These are phyloP conservation scores for Mohoua ochrocephala DNA, from an alignment of 2,113 vertebrate genomes.

Conservation along the genomic window DNA sequence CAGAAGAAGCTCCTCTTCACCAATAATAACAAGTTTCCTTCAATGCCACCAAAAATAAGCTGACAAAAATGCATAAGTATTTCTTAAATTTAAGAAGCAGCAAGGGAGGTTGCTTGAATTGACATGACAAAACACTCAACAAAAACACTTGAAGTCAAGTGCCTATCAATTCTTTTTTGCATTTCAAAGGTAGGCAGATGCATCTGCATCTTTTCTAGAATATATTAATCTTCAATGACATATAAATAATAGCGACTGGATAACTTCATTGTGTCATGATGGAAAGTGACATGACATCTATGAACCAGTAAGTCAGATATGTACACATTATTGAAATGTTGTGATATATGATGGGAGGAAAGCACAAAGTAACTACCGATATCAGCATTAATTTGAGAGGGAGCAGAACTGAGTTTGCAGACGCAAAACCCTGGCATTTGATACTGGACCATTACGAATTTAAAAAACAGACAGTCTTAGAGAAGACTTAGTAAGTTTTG, in stretches of 20 bases:
- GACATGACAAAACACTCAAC: neutral
- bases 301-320: neutral
- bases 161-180: neutral
- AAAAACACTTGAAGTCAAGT: conserved; percentile 1
- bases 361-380: neutral
- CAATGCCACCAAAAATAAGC: neutral
- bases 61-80: neutral
- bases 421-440: neutral
- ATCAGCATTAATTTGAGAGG: neutral
- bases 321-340: neutral
- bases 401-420: neutral
- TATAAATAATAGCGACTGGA: neutral
- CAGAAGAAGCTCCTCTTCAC: neutral
- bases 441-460: neutral
- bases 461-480: neutral
- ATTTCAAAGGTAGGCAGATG: conserved; percentile 20
- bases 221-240: neutral
- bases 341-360: neutral
- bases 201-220: neutral
- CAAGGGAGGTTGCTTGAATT: neutral
- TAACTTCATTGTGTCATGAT: neutral
- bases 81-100: neutral
- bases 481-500: neutral
- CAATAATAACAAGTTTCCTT: neutral
- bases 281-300: neutral